Evolutionary conservation across 2,113 vertebrate genomes (phyloP).

Genomic region (Rutilus rutilus): DNA sequence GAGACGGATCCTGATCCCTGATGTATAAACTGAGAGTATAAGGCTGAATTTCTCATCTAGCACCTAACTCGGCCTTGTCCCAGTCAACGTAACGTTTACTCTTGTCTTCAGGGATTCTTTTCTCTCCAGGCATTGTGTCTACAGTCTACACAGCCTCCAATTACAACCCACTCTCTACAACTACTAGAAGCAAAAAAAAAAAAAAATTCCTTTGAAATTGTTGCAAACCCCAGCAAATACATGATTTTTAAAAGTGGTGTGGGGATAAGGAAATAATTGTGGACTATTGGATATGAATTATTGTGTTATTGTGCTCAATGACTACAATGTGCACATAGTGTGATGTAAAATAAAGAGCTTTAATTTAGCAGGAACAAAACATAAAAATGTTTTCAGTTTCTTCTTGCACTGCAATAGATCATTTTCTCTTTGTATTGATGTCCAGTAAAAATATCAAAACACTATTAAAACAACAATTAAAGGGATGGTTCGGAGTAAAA

Average conservation of each 20-base stretch:
- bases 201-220: neutral
- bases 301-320: neutral
- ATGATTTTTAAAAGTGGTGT: neutral
- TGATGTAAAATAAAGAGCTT: neutral
- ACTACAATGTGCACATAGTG: neutral
- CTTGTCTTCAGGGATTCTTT: neutral
- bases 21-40: conserved; percentile 36
- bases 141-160: conserved; percentile 30
- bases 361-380: neutral
- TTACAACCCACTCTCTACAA: conserved; percentile 16
- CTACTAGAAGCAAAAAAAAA: neutral
- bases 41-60: conserved; percentile 27
- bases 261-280: neutral
- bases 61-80: conserved; percentile 16
- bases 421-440: neutral
- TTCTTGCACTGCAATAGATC: neutral
- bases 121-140: conserved; percentile 27
- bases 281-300: neutral
- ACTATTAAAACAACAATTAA: neutral
- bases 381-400: neutral
- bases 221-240: neutral
- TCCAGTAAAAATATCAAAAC: neutral
- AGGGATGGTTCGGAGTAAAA: no score
- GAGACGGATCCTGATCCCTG: conserved; percentile 18
- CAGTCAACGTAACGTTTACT: conserved; percentile 10